Evolutionary conservation across 2,113 vertebrate genomes (phyloP).

Genomic region (Pelusios castaneus): DNA sequence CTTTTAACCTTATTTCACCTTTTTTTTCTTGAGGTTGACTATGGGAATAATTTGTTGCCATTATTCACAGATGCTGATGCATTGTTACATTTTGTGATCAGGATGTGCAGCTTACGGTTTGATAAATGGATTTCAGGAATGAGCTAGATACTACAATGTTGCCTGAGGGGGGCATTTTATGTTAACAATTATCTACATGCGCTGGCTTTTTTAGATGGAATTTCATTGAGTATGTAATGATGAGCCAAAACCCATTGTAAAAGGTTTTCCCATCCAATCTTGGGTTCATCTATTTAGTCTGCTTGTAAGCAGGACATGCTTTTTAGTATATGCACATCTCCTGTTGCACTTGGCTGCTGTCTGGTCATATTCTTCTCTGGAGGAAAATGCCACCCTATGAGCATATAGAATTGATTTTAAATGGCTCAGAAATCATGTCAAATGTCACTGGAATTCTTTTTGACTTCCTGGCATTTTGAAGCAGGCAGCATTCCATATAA

Average conservation of each 20-base stretch:
- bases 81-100: slow-evolving; percentile 31
- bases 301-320: not conserved
- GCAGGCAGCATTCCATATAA: not conserved
- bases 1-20: slow-evolving; percentile 14
- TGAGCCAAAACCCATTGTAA: not conserved
- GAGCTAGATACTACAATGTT: not conserved
- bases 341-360: not conserved
- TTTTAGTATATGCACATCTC: not conserved
- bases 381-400: not conserved
- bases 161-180: not conserved
- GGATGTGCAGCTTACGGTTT: slow-evolving; percentile 2
- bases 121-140: slow-evolving; percentile 16
- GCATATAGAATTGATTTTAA: not conserved
- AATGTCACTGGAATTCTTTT: not conserved
- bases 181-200: not conserved
- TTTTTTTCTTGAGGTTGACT: not conserved
- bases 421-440: not conserved
- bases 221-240: not conserved
- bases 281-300: not conserved
- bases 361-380: not conserved
- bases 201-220: not conserved
- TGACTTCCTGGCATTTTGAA: not conserved
- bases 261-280: not conserved
- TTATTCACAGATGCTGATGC: slow-evolving; percentile 11
- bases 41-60: not conserved